Conservation (phyloP, 2,797 vertebrate species). For the Sebastolobus alascanus region DNA sequence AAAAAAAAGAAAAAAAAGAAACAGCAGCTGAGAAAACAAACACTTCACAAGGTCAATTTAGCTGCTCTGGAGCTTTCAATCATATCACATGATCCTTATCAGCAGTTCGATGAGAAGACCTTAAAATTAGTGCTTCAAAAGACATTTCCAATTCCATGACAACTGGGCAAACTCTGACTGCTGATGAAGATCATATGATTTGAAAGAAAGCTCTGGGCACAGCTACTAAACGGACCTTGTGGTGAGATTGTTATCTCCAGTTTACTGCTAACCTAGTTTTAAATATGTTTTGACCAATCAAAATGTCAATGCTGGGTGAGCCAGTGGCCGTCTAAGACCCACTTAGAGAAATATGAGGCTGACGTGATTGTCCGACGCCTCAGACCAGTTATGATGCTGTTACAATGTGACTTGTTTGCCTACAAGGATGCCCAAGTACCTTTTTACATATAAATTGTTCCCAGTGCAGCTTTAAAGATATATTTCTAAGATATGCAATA, state of each 20-base stretch:
- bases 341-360: not conserved
- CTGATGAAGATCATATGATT: not conserved
- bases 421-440: not conserved
- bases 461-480: conserved; percentile 8
- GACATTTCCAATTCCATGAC: not conserved
- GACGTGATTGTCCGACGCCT: not conserved
- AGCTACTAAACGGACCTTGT: not conserved
- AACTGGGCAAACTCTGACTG: not conserved
- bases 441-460: conserved; percentile 11
- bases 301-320: not conserved
- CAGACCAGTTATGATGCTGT: not conserved
- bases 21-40: not conserved
- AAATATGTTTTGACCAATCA: not conserved
- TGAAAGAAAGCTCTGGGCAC: not conserved
- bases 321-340: not conserved
- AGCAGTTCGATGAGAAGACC: not conserved
- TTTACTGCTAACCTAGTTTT: not conserved
- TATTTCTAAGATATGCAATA: conserved; percentile 16
- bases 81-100: not conserved
- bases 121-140: not conserved
- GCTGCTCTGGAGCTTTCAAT: not conserved
- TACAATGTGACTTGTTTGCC: not conserved
- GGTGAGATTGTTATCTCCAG: not conserved
- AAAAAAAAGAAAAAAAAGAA: not conserved
- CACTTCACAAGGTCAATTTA: not conserved